phyloP scores from a whole-genome alignment of 2,113 vertebrate species.

The Podiceps cristatus region DNA sequence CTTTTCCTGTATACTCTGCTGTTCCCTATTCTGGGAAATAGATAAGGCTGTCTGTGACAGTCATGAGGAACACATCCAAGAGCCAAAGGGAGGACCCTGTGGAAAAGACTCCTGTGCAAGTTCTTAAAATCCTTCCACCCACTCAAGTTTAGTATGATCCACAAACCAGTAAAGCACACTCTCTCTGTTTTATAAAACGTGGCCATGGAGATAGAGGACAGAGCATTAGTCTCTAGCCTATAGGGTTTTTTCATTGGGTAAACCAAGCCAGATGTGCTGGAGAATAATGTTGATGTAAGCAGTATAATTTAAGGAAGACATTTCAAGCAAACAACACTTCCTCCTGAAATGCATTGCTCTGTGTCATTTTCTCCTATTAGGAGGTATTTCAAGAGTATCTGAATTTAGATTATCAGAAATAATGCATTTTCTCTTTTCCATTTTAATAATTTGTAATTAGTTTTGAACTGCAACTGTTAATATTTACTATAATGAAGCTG shows the following conservation, averaged over 20 bases:
- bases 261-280: neutral
- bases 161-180: neutral
- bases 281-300: neutral
- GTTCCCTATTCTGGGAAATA: neutral
- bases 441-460: neutral
- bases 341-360: neutral
- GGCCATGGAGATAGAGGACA: neutral
- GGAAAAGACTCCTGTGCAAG: neutral
- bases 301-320: neutral
- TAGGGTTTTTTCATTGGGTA: neutral
- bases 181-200: neutral
- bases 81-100: neutral
- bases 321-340: neutral
- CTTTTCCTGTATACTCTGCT: neutral
- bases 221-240: neutral
- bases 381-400: neutral
- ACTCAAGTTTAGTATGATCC: neutral
- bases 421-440: neutral
- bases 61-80: neutral
- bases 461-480: neutral
- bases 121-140: neutral
- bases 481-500: neutral
- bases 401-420: neutral
- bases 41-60: neutral
- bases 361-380: neutral